Evolutionary conservation across 2,113 vertebrate genomes (phyloP).

Genomic region (Phodopus roborovskii): DNA sequence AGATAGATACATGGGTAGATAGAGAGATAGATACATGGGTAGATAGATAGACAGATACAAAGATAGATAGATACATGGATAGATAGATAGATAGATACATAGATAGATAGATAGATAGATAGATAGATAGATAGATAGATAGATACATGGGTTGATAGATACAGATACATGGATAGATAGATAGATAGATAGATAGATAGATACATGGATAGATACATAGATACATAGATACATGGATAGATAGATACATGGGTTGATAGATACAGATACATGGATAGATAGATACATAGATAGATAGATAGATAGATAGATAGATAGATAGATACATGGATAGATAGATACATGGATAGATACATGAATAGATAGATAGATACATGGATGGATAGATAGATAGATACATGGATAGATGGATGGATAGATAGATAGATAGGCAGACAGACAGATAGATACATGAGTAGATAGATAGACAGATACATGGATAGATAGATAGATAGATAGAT

Average conservation of each 20-base stretch:
- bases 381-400: not conserved
- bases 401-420: too few relatives aligned
- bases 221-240: not conserved
- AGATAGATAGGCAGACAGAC: too few relatives aligned
- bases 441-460: too few relatives aligned
- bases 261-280: too few relatives aligned
- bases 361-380: not conserved
- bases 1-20: rapidly evolving
- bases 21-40: too few relatives aligned
- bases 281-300: not conserved
- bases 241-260: too few relatives aligned
- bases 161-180: too few relatives aligned
- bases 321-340: not conserved
- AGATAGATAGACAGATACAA: not conserved
- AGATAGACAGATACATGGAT: not conserved
- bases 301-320: not conserved
- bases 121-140: not conserved
- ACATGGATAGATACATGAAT: not conserved
- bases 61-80: too few relatives aligned
- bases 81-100: not conserved
- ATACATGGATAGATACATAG: not conserved
- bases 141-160: too few relatives aligned
- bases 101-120: not conserved
- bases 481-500: not conserved
- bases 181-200: not conserved